Base-by-base conservation (phyloP, 2,113 vertebrate species). In the Peromyscus polionotus region DNA sequence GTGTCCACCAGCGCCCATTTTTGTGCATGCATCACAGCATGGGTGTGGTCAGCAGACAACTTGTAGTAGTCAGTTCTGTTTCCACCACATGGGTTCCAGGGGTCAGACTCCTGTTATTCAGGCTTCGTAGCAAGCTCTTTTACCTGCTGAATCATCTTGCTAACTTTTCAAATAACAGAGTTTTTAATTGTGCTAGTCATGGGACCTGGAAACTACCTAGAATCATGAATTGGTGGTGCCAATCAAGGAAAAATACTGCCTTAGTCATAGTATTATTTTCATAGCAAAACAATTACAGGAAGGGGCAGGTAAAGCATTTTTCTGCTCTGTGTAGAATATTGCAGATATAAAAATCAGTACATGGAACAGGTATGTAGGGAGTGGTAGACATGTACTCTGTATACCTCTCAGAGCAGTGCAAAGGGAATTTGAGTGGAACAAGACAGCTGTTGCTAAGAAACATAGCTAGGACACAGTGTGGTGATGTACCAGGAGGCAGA, bases 371-470 rank as follows among this genome's bases (percentile, higher is more conserved):
- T 14, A 0, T 3, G 7, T 0, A 2, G 59, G 31, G 20, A 42
- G 13, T 22, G 2, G 54, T 24, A 54, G 72, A 88, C 10, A 19
- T 24, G 61, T 2, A 24, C 33, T 11, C 3, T 26, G 0, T 45
- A 68, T n/a, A 10, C 3, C 3, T 65, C 70, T 0, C 7, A 5
- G 2, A 16, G 20, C 9, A 0, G 12, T 42, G 12, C 39, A 17
- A 33, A 76, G 51, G 75, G 86, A 63, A 31, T 42, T 11, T 73
- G 39, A 17, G 26, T 1, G 42, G 75, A 24, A 90, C 19, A 72
- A n/a, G 59, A 42, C 68, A 42, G 67, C n/a, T 0, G 0, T 39
- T 57, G n/a, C 65, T 76, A 4, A 54, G 83, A 65, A 65, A n/a
- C 20, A n/a, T 88, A 54, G 9, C 45, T 72, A 16, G 33, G 9